Base-by-base conservation (phyloP, 2,888 invertebrate species). In the Chloroclystis v-ata region DNA sequence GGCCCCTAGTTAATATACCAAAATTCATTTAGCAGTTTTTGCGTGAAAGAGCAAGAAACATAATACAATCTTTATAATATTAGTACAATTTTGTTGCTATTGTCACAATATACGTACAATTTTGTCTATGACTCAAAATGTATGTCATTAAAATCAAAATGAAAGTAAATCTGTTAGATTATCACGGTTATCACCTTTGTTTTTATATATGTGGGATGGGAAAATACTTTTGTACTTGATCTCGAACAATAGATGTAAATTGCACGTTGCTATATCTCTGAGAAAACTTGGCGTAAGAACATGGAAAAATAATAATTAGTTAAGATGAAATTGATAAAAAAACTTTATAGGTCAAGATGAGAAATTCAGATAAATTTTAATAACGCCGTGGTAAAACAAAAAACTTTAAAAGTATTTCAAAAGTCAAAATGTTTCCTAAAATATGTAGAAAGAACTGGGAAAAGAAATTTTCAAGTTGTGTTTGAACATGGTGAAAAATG, bases 131-230 rank as follows among this genome's bases (percentile, higher is more conserved):
- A 20, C 20, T 20, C 20, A 20, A 20, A 20, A 20, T 20, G 3
- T 20, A 20, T 20, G 20, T 20, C 20, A 20, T 20, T 20, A 26
- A 26, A 26, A 6, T 26, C 26, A 26, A 26, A 26, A 47, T 51
- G 59, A 59, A 62, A 60, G 57, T 53, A 45, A 52, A 47, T 45
- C 28, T 8, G 39, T 35, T 44, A 35, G 37, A 54, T 54, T 43
- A 49, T 4, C 9, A 48, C 50, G 42, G 26, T 55, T 49, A 54
- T 37, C 48, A 47, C 45, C 54, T 47, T 56, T 60, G 55, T 62
- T 48, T n/a, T 44, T 14, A 41, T 38, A n/a, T 43, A 28, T 46
- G 54, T 59, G 61, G 47, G 60, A 62, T 47, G 16, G 39, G 57
- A 57, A 57, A 57, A 44, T 33, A 39, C 35, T 43, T 43, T 45